phyloP scores from a whole-genome alignment of 2,797 vertebrate species.

The Poeciliopsis gracilis region DNA sequence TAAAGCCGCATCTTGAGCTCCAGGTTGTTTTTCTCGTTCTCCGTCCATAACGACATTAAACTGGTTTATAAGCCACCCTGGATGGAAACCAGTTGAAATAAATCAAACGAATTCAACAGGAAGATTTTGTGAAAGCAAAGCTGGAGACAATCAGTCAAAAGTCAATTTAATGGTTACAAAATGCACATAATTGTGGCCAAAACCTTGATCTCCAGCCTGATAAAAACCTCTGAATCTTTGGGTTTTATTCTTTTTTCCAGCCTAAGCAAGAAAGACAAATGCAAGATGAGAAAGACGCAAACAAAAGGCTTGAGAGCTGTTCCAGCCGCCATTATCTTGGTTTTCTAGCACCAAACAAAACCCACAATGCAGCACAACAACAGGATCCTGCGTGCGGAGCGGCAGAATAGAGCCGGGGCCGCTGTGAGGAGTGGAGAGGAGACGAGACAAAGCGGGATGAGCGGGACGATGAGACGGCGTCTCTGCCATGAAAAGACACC shows the following conservation, averaged over 20 bases:
- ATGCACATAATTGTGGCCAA: neutral
- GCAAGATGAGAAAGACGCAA: conserved; percentile 37
- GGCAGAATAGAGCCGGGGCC: conserved; percentile 69
- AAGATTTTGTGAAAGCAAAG: neutral
- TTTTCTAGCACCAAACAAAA: conserved; percentile 67
- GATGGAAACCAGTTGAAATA: neutral
- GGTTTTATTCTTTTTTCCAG: conserved; percentile 18
- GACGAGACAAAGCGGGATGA: conserved; percentile 72
- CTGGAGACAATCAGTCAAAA: neutral
- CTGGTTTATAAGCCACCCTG: neutral
- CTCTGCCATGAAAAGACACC: conserved; percentile 66
- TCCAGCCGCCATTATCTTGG: conserved; percentile 68
- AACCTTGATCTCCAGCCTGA: conserved; percentile 45
- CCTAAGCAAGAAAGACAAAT: conserved; percentile 27
- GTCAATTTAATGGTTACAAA: neutral
- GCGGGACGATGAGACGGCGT: conserved; percentile 55
- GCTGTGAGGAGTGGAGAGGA: conserved; percentile 67
- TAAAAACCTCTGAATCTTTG: conserved; percentile 18
- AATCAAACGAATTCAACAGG: neutral
- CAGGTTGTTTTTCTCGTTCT: neutral
- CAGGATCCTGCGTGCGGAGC: conserved; percentile 57
- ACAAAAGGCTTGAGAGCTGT: conserved; percentile 56
- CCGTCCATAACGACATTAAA: neutral
- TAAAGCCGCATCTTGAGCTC: neutral
- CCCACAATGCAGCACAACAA: conserved; percentile 69